Conservation (phyloP, 37 sponge, comb jelly and placozoan genomes). For the Beroe forskalii region DNA sequence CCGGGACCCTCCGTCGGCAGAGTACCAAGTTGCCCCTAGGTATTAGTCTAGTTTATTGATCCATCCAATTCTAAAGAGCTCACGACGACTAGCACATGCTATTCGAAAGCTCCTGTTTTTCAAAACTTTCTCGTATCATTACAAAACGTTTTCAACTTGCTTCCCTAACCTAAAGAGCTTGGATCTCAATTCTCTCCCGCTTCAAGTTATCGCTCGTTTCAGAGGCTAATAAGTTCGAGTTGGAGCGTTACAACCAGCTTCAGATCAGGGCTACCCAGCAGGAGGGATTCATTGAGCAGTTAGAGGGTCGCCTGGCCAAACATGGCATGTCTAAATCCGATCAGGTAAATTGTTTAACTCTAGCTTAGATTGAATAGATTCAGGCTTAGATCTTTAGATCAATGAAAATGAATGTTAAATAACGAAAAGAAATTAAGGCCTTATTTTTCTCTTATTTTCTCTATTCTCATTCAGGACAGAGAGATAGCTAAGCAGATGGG, state of each 20-base stretch:
- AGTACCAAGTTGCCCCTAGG: too few relatives aligned
- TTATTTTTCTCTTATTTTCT: too few relatives aligned
- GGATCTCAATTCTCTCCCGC: too few relatives aligned
- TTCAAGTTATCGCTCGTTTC: not conserved
- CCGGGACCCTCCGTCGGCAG: too few relatives aligned
- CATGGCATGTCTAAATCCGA: slow-evolving; percentile 65
- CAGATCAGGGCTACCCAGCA: slow-evolving; percentile 32
- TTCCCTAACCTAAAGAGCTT: too few relatives aligned
- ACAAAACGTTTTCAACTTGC: too few relatives aligned
- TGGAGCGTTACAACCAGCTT: slow-evolving; percentile 51
- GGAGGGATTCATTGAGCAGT: slow-evolving; percentile 46
- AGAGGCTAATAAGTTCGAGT: slow-evolving; percentile 41
- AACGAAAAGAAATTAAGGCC: too few relatives aligned
- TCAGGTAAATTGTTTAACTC: too few relatives aligned
- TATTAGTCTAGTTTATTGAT: not conserved
- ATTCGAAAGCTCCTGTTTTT: too few relatives aligned
- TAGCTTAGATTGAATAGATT: too few relatives aligned
- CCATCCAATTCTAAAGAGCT: not conserved
- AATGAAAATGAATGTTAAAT: too few relatives aligned
- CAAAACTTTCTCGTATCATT: not conserved
- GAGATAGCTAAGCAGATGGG: slow-evolving; percentile 65
- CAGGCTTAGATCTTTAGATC: too few relatives aligned
- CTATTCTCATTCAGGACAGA: slow-evolving; percentile 16
- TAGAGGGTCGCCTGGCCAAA: slow-evolving; percentile 40
- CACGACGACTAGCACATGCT: not conserved